Conservation (phyloP, 1,140 invertebrate genomes). For the Stratiolaelaps scimitus region DNA sequence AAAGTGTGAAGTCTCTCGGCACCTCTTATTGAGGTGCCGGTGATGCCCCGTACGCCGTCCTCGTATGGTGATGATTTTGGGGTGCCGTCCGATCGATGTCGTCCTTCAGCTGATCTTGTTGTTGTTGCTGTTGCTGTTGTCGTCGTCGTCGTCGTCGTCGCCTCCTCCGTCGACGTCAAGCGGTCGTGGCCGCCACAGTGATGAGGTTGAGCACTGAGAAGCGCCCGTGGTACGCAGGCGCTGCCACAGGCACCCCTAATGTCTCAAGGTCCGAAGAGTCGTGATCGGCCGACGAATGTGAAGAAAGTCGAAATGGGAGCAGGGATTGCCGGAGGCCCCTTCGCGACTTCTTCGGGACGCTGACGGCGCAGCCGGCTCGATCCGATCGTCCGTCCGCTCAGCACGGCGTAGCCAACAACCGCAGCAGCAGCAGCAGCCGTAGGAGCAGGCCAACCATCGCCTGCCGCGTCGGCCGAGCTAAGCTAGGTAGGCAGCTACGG, state of each 20-base stretch:
- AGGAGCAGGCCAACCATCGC: too few species aligned
- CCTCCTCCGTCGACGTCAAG: background rate
- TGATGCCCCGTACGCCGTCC: too few species aligned
- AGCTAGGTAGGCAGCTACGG: too few species aligned
- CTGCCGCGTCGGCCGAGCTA: too few species aligned
- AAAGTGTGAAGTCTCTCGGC: too few species aligned
- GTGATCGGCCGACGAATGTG: conserved; percentile 17
- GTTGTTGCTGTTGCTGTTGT: background rate
- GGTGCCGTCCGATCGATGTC: background rate
- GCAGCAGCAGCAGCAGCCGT: too few species aligned
- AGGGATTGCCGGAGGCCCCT: conserved; percentile 27
- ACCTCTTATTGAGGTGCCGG: too few species aligned
- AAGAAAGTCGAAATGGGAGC: conserved; percentile 22
- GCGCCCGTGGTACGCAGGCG: conserved; percentile 18
- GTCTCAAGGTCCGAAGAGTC: conserved; percentile 1
- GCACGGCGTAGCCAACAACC: too few species aligned
- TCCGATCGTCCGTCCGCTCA: too few species aligned
- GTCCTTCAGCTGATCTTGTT: background rate
- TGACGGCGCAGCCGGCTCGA: too few species aligned
- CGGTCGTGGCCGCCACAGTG: background rate
- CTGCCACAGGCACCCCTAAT: conserved; percentile 25
- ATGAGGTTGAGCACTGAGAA: conserved; percentile 5
- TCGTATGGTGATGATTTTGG: background rate
- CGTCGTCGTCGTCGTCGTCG: background rate
- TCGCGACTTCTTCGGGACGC: background rate